phyloP scores from a whole-genome alignment of 2,888 invertebrate genomes.

The Diarsia mendica region DNA sequence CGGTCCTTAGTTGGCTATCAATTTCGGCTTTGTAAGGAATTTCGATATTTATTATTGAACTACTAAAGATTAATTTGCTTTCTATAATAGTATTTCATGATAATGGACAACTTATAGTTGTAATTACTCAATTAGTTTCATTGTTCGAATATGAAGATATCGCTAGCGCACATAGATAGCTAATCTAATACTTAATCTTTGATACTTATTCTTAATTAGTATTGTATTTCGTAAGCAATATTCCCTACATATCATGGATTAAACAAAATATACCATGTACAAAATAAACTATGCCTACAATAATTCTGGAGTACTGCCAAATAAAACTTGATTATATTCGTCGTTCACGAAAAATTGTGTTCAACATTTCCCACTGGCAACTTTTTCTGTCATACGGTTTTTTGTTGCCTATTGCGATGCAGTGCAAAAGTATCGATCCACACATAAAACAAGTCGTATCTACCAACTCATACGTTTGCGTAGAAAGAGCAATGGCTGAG shows the following conservation, averaged over 20 bases:
- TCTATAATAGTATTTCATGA: background rate
- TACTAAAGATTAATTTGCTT: background rate
- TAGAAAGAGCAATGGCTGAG: conserved; percentile 3
- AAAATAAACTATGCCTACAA: background rate
- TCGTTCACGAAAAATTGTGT: conserved; percentile 16
- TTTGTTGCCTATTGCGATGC: conserved; percentile 22
- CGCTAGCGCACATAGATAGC: no score
- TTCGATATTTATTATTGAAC: background rate
- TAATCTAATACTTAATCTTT: background rate
- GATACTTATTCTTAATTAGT: background rate
- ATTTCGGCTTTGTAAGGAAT: conserved; percentile 3
- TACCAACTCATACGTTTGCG: conserved; percentile 29
- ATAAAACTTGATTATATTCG: conserved; percentile 15
- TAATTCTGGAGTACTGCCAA: conserved; percentile 21
- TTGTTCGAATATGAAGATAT: background rate
- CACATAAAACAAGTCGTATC: conserved; percentile 18
- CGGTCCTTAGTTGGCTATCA: conserved; percentile 12
- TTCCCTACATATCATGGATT: background rate
- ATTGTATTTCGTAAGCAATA: no score
- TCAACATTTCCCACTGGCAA: conserved; percentile 9
- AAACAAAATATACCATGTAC: no score
- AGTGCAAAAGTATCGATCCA: conserved; percentile 10
- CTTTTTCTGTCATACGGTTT: conserved; percentile 8
- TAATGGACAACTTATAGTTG: background rate
- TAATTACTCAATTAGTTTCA: background rate